Conservation (phyloP, 2,113 vertebrate genomes). For the Brachyistius frenatus region DNA sequence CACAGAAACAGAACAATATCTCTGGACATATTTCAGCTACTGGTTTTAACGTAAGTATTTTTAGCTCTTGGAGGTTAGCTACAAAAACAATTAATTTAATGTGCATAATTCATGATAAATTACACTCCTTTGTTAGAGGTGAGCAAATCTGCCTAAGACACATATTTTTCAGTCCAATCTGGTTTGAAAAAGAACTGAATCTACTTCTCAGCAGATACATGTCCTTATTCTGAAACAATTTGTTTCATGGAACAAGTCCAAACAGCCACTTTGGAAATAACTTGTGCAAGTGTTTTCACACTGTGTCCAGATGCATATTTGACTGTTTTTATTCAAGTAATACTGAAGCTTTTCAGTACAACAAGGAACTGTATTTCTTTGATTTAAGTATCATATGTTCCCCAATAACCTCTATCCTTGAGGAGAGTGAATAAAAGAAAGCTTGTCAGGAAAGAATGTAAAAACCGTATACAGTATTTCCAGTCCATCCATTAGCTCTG, state of each 20-base stretch:
- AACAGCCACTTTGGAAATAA: background rate
- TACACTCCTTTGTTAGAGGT: background rate
- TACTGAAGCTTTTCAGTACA: background rate
- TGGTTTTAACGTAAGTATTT: background rate
- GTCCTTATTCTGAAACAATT: background rate
- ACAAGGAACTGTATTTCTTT: background rate
- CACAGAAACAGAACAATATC: background rate
- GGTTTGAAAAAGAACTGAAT: background rate
- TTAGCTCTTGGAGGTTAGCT: too few species aligned
- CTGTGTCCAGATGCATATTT: background rate
- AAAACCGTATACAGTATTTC: constrained; percentile 5
- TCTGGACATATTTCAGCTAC: background rate
- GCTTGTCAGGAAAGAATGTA: background rate
- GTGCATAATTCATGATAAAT: background rate
- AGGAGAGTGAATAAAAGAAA: too few species aligned
- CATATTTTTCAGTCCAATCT: background rate
- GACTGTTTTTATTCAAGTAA: background rate
- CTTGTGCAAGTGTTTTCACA: background rate
- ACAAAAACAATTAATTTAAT: background rate
- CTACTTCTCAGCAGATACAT: background rate
- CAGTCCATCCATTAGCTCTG: background rate
- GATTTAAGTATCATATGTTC: background rate
- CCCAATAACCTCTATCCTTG: background rate
- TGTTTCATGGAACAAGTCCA: background rate
- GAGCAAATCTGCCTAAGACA: background rate